phyloP scores from a whole-genome alignment of 1,140 invertebrate genomes.

The Drosophila azteca region DNA sequence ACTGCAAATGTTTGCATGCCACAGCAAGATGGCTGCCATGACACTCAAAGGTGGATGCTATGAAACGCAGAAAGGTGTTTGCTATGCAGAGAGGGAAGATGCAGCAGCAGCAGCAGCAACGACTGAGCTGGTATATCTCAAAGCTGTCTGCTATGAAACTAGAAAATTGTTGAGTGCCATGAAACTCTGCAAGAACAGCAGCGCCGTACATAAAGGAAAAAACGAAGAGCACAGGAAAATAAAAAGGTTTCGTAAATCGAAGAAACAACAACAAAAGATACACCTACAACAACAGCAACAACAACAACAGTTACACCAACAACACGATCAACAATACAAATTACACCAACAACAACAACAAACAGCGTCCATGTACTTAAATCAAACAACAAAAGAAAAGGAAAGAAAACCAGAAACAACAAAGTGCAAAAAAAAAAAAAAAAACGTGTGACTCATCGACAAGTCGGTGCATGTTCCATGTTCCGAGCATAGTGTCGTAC shows the following conservation, averaged over 20 bases:
- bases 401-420: not conserved
- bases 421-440: slow-evolving; percentile 53
- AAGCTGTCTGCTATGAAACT: no score
- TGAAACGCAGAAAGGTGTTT: no score
- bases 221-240: slow-evolving; percentile 32
- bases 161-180: no score
- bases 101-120: slow-evolving; percentile 32
- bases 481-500: slow-evolving; percentile 7
- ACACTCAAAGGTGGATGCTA: no score
- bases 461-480: slow-evolving; percentile 58
- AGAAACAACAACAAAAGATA: slow-evolving; percentile 52
- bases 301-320: slow-evolving; percentile 56
- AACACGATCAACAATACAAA: slow-evolving; percentile 45
- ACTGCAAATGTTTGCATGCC: no score
- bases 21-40: no score
- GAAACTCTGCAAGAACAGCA: slow-evolving; percentile 18
- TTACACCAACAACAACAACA: slow-evolving; percentile 26
- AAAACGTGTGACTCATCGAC: slow-evolving; percentile 64
- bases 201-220: slow-evolving; percentile 13
- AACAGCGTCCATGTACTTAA: not conserved
- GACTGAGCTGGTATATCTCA: slow-evolving; percentile 8
- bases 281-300: slow-evolving; percentile 38
- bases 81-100: not conserved
- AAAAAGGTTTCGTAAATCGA: slow-evolving; percentile 70
- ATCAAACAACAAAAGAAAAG: no score